Base-by-base conservation (phyloP, 2,797 vertebrate genomes). In the Craterocephalus amniculus region DNA sequence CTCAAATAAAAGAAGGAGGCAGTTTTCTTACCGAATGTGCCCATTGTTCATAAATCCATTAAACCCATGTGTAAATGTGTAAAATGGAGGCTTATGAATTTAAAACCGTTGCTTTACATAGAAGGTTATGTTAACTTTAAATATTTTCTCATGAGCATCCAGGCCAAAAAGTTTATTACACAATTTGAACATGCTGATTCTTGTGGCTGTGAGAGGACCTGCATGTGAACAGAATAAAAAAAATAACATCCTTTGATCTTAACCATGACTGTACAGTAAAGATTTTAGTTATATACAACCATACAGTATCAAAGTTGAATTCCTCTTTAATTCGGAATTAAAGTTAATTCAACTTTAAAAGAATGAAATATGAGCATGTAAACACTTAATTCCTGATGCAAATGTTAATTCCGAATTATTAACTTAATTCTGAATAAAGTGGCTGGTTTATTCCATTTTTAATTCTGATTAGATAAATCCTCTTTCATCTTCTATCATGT, bases 1-100 rank as follows among this genome's bases (percentile, higher is more conserved):
- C 16, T 64, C 3, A 66, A 31, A 70, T 36, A 24, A 35, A 26
- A 40, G 2, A 3, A 68, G 76, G 43, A 45, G 13, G 16, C 22
- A 10, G 8, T 43, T 56, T 61, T 49, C 5, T 8, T 48, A 9
- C 43, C 20, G 20, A 48, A 18, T 10, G 20, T 9, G 16, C 8
- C 20, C 40, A 7, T 45, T 48, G 7, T 4, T 48, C 43, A 18
- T n/a, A n/a, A n/a, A 9, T 48, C 7, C 7, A 1, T 51, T 13
- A 51, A 51, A 26, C 13, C 49, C 24, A 24, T 51, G 14, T 26
- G 1, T 24, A 26, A 51, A 51, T 51, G 49, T 24, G 24, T 26
- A 5, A 51, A 51, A 11, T 51, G 6, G 49, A 51, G 4, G 24
- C 22, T 24, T 22, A 9, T 49, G 12, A 24, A 49, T 49, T 3